Base-by-base conservation (phyloP, 2,113 vertebrate species). In the Hippocampus comes region DNA sequence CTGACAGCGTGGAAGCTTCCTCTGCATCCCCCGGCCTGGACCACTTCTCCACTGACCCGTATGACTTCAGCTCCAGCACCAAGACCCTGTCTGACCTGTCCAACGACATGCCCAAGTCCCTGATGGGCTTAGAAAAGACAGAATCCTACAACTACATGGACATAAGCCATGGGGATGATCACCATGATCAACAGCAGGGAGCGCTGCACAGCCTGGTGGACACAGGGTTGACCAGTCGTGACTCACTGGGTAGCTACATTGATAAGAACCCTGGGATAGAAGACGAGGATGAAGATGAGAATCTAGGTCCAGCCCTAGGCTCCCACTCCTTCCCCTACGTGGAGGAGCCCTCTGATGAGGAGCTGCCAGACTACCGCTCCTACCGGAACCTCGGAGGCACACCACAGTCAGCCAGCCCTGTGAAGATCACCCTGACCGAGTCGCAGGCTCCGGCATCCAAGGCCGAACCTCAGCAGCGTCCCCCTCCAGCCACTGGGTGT, bases 121-220 rank as follows among this genome's bases (percentile, higher is more conserved):
- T 95, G 82, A 84, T 90, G 60, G 89, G 92, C 73, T 91, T 92
- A 27, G 93, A 95, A 86, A 97, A 97, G 91, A 90, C 87, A 43
- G 95, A 97, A 81, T 88, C 90, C 72, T 97, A 93, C 86, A 98
- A 96, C 91, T 98, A 99, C 91, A 98, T 99, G 92, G 96, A 99
- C 84, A 95, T 99, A 76, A 93, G 94, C 72, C 93, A 94, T 61
- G 89, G 94, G 11, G 94, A 95, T 77, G 94, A 95, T 68, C 87
- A 25, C 46, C 84, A 63, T 0, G 79, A 81, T 57, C 86, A 86
- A 61, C 76, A 70, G 17, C 77, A 71, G 59, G 81, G 53, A 55
- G 8, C 12, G 75, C 85, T 49, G 72, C 76, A 64, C 77, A 85
- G 61, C 85, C 85, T 73, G 89, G 88, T 73, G 73, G 93, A 93